Base-by-base conservation (phyloP, 2,888 invertebrate genomes). In the Athripsodes cinereus region DNA sequence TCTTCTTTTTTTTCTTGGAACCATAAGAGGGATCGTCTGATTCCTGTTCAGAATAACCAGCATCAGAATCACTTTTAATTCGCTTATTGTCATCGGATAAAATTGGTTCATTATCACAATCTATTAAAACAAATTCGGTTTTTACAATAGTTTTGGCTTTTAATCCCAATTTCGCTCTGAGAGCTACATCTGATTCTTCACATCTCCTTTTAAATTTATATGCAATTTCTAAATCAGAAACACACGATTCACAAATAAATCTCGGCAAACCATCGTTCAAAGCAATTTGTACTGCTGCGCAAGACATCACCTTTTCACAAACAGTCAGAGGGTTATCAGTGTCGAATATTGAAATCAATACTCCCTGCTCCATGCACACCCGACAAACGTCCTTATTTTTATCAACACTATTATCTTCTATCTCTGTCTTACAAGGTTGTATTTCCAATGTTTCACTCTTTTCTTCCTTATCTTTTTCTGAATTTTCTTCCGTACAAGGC, bases 181-280 rank as follows among this genome's bases (percentile, higher is more conserved):
- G 61, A 22, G 71, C 71, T 5, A 66, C 65, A 53, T 76, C 75
- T 0, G 75, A 74, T 3, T 65, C 66, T 59, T 74, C 73, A 53
- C 74, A 71, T 44, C 72, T 68, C 18, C 63, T 65, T 34, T 73
- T 71, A 22, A 76, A 66, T 54, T 72, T 68, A 59, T 71, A 68
- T 46, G 76, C 75, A 55, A 70, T 68, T 13, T 67, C 69, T 13
- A 76, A 68, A 60, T 72, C 73, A 46, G 68, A 68, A 58, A 69
- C 65, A 64, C 76, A 76, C 13, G 66, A 60, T 20, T 66, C 65
- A 63, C 76, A 76, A 20, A 76, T 71, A 51, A 67, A 72, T 58
- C 74, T 72, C 1, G 76, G 76, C 62, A 76, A 68, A 53, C 69
- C 74, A 64, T 76, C 76, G 61, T 72, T 71, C 22, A 66, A 67